A percentile compares a stretch with the other conserved stretches of the same genome.
phyloP scores from a whole-genome alignment of 2,888 invertebrate species.

The Harpalus rufipes region DNA sequence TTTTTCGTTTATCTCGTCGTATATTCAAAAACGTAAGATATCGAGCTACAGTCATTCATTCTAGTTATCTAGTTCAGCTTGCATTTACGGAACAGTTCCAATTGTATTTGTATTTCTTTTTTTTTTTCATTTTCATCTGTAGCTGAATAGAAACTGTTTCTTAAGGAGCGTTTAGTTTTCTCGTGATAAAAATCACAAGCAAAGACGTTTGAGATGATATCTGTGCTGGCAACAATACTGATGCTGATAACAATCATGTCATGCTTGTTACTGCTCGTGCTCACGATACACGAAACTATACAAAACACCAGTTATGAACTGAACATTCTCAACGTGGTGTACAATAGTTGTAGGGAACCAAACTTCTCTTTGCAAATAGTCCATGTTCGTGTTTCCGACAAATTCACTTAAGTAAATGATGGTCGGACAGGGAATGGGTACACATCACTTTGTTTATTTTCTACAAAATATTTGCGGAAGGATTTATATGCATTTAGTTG shows the following conservation, averaged over 20 bases:
- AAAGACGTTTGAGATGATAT: neutral
- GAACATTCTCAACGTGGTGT: neutral
- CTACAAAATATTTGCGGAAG: no score
- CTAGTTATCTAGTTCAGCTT: no score
- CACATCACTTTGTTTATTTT: constrained; percentile 1
- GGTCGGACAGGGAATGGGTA: neutral
- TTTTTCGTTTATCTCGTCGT: no score
- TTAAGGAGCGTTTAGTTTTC: no score
- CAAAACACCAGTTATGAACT: constrained; percentile 29
- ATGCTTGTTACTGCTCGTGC: constrained; percentile 29
- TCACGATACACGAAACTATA: constrained; percentile 39
- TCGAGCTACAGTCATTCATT: no score
- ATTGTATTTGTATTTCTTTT: no score
- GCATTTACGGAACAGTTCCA: no score
- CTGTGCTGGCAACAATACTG: constrained; percentile 13
- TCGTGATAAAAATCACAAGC: no score
- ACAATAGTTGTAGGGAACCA: constrained; percentile 27
- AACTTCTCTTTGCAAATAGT: constrained; percentile 17
- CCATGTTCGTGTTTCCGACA: neutral
- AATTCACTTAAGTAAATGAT: constrained; percentile 30
- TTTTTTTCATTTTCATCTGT: no score
- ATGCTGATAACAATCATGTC: constrained; percentile 33
- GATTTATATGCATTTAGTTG: no score
- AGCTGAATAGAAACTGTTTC: no score
- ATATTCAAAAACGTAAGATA: no score